Conservation (phyloP, 2,113 vertebrate genomes). For the Brachirus orientalis region DNA sequence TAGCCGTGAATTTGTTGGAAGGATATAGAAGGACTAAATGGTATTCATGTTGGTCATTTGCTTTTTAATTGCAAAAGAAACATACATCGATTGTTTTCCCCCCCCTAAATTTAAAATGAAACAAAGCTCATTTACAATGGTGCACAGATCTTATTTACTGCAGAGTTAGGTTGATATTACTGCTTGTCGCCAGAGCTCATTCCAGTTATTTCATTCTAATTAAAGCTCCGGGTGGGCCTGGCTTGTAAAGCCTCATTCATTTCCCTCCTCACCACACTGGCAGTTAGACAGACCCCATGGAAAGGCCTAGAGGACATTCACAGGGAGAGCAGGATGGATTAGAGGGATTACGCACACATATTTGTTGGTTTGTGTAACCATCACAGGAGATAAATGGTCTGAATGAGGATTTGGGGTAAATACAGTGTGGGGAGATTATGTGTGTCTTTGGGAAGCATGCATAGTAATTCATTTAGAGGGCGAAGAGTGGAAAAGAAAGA, state of each 20-base stretch:
- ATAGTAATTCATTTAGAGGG: not conserved
- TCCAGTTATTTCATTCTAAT: constrained; percentile 66
- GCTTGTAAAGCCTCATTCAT: constrained; percentile 66
- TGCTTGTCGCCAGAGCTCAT: constrained; percentile 30
- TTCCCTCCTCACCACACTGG: constrained; percentile 53
- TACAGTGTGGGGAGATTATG: constrained; percentile 2
- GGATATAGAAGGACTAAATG: not conserved
- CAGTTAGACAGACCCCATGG: constrained; percentile 56
- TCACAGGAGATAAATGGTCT: constrained; percentile 36
- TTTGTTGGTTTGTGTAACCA: constrained; percentile 56
- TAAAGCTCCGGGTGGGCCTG: constrained; percentile 68
- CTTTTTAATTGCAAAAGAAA: not conserved
- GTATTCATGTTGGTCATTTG: constrained; percentile 13
- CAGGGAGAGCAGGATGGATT: constrained; percentile 39
- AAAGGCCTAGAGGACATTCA: constrained; percentile 52
- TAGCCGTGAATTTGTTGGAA: constrained; percentile 7
- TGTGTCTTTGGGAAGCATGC: constrained; percentile 10
- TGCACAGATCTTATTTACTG: constrained; percentile 25
- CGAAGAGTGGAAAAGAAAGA: constrained; percentile 3
- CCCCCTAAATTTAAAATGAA: constrained; percentile 2
- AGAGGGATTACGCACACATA: constrained; percentile 46
- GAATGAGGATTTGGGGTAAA: constrained; percentile 40
- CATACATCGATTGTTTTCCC: not conserved
- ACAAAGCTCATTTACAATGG: constrained; percentile 17
- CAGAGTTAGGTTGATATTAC: constrained; percentile 26